These are phyloP conservation scores for Dendropsophus ebraccatus DNA, from an alignment of 2,113 vertebrate genomes.

Conservation along the genomic window DNA sequence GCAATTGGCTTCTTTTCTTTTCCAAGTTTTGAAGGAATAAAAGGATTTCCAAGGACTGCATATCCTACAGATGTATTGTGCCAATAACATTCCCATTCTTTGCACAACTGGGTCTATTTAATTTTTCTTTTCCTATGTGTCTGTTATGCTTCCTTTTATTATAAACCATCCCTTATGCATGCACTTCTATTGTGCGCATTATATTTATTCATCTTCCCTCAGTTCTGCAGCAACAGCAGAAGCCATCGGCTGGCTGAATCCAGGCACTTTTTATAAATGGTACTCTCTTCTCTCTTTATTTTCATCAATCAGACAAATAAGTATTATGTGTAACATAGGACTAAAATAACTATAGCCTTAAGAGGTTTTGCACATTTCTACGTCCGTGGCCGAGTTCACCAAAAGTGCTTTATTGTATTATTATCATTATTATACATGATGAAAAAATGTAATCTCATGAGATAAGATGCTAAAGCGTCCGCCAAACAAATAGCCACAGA, in stretches of 20 bases:
- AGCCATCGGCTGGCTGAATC: not conserved
- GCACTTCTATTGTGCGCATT: not conserved
- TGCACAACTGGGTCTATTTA: not conserved
- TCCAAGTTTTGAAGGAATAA: not conserved
- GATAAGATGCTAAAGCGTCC: not conserved
- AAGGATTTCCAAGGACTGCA: not conserved
- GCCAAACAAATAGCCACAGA: not conserved
- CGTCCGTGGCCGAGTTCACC: not conserved
- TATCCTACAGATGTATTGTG: not conserved
- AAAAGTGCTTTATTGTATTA: constrained; percentile 26
- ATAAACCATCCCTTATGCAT: not conserved
- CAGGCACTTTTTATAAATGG: not conserved
- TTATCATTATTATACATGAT: constrained; percentile 6
- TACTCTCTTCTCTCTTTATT: not conserved
- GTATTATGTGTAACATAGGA: not conserved
- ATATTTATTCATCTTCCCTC: not conserved
- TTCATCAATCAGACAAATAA: constrained; percentile 22
- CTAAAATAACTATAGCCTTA: not conserved
- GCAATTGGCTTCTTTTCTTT: too few species aligned
- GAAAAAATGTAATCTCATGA: not conserved
- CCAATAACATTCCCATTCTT: not conserved
- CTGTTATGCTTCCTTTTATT: not conserved
- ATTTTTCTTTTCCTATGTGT: not conserved
- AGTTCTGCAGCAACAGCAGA: not conserved
- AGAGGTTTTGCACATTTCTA: not conserved